A percentile compares a stretch with the other conserved stretches of the same genome.
phyloP scores from a whole-genome alignment of 2,888 invertebrate genomes.

The Synergus laeviventris region DNA sequence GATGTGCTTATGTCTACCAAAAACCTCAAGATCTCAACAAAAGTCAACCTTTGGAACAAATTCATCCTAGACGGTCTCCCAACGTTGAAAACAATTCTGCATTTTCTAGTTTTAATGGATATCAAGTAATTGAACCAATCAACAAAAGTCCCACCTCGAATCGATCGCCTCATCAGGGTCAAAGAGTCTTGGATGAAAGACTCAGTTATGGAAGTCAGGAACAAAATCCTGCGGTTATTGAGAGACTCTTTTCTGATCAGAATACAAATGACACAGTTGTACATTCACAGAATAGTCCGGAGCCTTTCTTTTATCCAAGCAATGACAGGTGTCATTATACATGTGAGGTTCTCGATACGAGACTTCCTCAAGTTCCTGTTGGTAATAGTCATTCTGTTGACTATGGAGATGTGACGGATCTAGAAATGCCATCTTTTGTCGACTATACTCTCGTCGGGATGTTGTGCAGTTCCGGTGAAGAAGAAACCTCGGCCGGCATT shows the following conservation, averaged over 20 bases:
- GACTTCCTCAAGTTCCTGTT: constrained; percentile 57
- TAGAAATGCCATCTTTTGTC: constrained; percentile 70
- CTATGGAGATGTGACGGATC: constrained; percentile 63
- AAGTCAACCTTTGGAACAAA: constrained; percentile 53
- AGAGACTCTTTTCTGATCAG: constrained; percentile 61
- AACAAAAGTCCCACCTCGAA: constrained; percentile 47
- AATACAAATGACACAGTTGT: constrained; percentile 52
- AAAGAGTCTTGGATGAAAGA: constrained; percentile 63
- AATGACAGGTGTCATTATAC: constrained; percentile 72
- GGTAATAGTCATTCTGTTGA: constrained; percentile 49
- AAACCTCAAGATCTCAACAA: constrained; percentile 51
- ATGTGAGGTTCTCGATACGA: constrained; percentile 71
- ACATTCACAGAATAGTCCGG: constrained; percentile 63
- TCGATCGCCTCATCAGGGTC: constrained; percentile 53
- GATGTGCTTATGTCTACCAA: constrained; percentile 47
- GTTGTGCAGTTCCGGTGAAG: constrained; percentile 70
- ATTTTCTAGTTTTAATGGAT: constrained; percentile 59
- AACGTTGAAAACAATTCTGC: constrained; percentile 53
- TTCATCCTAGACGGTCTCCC: constrained; percentile 67
- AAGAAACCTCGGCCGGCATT: constrained; percentile 56
- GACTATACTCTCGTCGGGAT: constrained; percentile 74
- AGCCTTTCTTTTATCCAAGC: constrained; percentile 66
- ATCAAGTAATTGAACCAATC: constrained; percentile 54
- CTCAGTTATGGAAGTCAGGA: constrained; percentile 60
- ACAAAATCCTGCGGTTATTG: constrained; percentile 48